Percentiles rank a stretch among this genome's conserved stretches.
Evolutionary conservation across 1,140 invertebrate genomes (phyloP).

Genomic region (Sitodiplosis mosellana): DNA sequence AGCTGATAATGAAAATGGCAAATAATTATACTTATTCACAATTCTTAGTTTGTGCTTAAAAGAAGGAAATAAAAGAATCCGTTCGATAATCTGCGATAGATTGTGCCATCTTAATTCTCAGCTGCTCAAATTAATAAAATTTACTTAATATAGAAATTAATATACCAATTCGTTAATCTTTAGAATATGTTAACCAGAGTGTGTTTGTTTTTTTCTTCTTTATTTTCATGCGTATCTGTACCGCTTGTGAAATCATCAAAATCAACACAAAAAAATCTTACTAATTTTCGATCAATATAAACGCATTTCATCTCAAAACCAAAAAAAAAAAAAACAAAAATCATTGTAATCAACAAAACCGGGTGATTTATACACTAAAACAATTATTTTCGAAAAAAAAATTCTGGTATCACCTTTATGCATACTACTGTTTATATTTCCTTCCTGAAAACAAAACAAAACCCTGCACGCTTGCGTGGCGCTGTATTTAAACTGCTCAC

Average conservation of each 20-base stretch:
- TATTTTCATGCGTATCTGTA: slow-evolving; percentile 1
- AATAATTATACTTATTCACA: no score
- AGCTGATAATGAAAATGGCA: no score
- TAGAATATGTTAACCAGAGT: background rate
- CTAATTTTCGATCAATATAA: background rate
- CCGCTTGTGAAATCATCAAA: slow-evolving; percentile 1
- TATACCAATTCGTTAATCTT: background rate
- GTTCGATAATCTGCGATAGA: no score
- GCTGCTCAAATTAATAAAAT: no score
- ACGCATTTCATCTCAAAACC: background rate
- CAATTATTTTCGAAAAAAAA: background rate
- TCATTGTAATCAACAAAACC: background rate
- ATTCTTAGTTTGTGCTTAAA: no score
- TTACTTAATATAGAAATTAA: no score
- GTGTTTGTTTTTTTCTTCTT: slow-evolving; percentile 1
- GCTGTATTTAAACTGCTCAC: slow-evolving; percentile 2
- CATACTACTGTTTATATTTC: slow-evolving; percentile 1
- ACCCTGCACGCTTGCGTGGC: background rate
- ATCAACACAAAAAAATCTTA: background rate
- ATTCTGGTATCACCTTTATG: background rate
- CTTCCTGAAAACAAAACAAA: slow-evolving; percentile 9
- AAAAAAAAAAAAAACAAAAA: no score
- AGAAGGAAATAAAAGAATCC: no score
- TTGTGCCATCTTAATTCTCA: no score
- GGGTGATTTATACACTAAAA: background rate